phyloP scores from a whole-genome alignment of 2,888 invertebrate genomes.

The Danaus chrysippus region DNA sequence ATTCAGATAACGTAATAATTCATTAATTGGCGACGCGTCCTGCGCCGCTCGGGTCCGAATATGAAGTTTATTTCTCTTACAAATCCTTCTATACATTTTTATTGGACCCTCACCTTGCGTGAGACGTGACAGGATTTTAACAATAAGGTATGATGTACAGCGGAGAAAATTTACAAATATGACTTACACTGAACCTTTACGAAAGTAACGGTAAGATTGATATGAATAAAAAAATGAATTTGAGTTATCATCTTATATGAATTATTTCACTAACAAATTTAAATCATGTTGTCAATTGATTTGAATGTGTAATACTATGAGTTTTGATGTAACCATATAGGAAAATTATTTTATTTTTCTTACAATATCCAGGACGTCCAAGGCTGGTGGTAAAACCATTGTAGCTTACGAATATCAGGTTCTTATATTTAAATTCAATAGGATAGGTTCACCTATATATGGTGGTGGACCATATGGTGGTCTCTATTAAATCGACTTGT shows the following conservation, averaged over 20 bases:
- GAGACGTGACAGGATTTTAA: constrained; percentile 58
- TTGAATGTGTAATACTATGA: too few relatives aligned
- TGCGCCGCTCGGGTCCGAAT: constrained; percentile 40
- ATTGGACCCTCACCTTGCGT: constrained; percentile 72
- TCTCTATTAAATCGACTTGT: too few relatives aligned
- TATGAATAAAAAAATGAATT: too few relatives aligned
- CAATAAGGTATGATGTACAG: constrained; percentile 34
- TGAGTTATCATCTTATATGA: too few relatives aligned
- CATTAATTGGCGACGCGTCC: constrained; percentile 58
- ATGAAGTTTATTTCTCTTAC: constrained; percentile 57
- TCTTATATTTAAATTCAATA: too few relatives aligned
- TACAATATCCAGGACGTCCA: constrained; percentile 31
- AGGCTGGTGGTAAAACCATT: constrained; percentile 46
- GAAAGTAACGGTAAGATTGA: too few relatives aligned
- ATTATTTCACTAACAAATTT: too few relatives aligned
- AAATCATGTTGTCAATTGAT: too few relatives aligned
- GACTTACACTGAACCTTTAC: background rate
- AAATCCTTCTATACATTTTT: constrained; percentile 78
- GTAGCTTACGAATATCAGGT: too few relatives aligned
- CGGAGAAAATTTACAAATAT: constrained; percentile 8
- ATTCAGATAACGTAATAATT: constrained; percentile 48
- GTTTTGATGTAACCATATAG: too few relatives aligned
- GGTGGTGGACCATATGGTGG: too few relatives aligned
- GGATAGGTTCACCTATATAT: too few relatives aligned
- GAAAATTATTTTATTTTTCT: constrained; percentile 59